Percentiles rank a stretch among this genome's conserved stretches.
phyloP scores from a whole-genome alignment of 2,888 invertebrate species.

The Drosophila subquinaria region DNA sequence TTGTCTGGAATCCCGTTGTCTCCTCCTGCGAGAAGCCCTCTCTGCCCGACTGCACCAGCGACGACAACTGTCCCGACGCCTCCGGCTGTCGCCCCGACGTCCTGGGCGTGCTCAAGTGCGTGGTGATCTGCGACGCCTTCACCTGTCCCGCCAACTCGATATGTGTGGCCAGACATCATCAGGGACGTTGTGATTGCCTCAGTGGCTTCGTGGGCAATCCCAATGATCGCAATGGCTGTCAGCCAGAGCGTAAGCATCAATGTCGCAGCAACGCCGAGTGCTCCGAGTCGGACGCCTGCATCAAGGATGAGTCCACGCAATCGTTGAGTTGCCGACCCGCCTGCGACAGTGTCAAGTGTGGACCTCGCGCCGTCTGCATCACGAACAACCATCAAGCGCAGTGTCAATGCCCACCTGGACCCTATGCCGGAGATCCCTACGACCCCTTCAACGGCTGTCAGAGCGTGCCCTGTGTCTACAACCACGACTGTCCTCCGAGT shows the following conservation, averaged over 20 bases:
- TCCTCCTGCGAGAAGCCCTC: constrained; percentile 95
- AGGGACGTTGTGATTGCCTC: constrained; percentile 93
- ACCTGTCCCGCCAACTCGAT: constrained; percentile 94
- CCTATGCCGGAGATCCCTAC: constrained; percentile 94
- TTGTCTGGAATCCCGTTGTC: constrained; percentile 93
- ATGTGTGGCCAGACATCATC: constrained; percentile 91
- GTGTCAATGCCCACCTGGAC: constrained; percentile 95
- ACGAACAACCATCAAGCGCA: constrained; percentile 95
- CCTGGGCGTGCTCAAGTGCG: constrained; percentile 93
- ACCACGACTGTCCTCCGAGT: constrained; percentile 92
- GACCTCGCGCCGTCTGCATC: constrained; percentile 94
- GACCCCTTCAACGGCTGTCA: constrained; percentile 91
- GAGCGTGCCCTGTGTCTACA: constrained; percentile 94
- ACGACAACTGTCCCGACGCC: constrained; percentile 90
- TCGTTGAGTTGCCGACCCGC: constrained; percentile 90
- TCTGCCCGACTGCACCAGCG: constrained; percentile 91
- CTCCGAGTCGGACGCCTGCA: constrained; percentile 92
- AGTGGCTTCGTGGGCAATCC: constrained; percentile 95
- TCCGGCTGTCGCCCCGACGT: constrained; percentile 93
- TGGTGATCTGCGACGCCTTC: constrained; percentile 91
- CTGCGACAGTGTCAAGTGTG: constrained; percentile 92
- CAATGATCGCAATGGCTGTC: constrained; percentile 95
- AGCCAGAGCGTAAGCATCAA: constrained; percentile 89
- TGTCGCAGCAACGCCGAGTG: constrained; percentile 94
- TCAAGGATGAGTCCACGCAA: constrained; percentile 87